phyloP scores from a whole-genome alignment of 2,888 invertebrate species.

The Clepsis dumicolana region DNA sequence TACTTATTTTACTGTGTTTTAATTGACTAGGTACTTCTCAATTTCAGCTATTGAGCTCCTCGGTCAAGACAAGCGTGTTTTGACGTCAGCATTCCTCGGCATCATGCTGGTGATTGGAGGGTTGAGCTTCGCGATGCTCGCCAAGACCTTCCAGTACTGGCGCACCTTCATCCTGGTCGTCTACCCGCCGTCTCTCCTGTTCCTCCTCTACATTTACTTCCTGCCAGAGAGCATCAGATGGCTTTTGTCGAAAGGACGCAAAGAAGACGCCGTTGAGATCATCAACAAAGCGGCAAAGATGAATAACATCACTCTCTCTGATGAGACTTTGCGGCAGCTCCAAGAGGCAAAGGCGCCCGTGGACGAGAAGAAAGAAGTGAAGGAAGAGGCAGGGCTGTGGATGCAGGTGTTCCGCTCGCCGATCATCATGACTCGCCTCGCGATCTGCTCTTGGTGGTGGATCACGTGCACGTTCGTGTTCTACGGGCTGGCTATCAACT shows the following conservation, averaged over 20 bases:
- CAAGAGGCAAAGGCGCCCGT: slow-evolving; percentile 68
- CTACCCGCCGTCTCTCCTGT: slow-evolving; percentile 89
- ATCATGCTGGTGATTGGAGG: slow-evolving; percentile 89
- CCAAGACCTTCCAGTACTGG: slow-evolving; percentile 91
- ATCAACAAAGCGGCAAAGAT: slow-evolving; percentile 88
- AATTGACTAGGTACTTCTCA: not conserved
- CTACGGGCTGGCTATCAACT: slow-evolving; percentile 92
- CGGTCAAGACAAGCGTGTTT: slow-evolving; percentile 76
- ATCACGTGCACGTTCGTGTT: slow-evolving; percentile 92
- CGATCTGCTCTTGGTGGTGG: slow-evolving; percentile 88
- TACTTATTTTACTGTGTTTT: not conserved
- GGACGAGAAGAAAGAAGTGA: slow-evolving; percentile 58
- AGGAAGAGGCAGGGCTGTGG: slow-evolving; percentile 62
- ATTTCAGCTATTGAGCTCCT: slow-evolving; percentile 77
- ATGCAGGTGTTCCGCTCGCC: slow-evolving; percentile 73
- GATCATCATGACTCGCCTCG: slow-evolving; percentile 74
- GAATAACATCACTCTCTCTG: slow-evolving; percentile 83
- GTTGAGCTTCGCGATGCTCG: slow-evolving; percentile 88
- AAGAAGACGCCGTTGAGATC: slow-evolving; percentile 88
- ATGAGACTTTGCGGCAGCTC: slow-evolving; percentile 76
- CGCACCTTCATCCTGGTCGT: slow-evolving; percentile 88
- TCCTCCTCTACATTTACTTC: slow-evolving; percentile 89
- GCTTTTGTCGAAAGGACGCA: slow-evolving; percentile 89
- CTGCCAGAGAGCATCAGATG: slow-evolving; percentile 93
- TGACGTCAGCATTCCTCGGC: slow-evolving; percentile 77